Base-by-base conservation (phyloP, 92 coral and sea anemone species). In the Phenganax subtilis region DNA sequence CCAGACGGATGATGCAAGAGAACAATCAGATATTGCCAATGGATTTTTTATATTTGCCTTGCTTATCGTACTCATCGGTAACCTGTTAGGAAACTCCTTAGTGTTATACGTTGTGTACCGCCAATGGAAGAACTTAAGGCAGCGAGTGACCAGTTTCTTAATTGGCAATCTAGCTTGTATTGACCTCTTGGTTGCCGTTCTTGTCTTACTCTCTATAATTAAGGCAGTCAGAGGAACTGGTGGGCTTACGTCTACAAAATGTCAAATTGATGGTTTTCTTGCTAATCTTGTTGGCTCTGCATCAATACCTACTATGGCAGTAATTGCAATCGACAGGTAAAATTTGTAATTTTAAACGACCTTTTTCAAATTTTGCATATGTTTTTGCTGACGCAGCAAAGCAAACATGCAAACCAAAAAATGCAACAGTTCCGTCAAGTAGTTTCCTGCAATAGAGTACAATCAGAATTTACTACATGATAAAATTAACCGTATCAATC, bases 281-380 rank as follows among this genome's bases (percentile, higher is more conserved):
- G 89, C 89, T 87, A 87, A 89, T 86, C 75, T 85, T 54, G 88
- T 88, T 0, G 97, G 97, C 17, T 81, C 96, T 6, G 86, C 90
- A 16, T 90, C 97, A 2, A 91, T 92, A 53, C 91, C 91, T 6
- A 92, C 91, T 9, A 85, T 92, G 90, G 96, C 92, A 7, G 92
- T 84, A 12, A 92, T 92, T 6, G 86, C 94, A 59, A 80, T 92
- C 72, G 97, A 92, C 87, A 92, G 97, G 97, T 92, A 53, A 67
- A 15, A n/a, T 58, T 10, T 70, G 63, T 68, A 29, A 27, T 72
- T 71, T 52, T 59, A 0, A 17, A 25, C 4, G 80, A 51, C 44
- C 3, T n/a, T 28, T 20, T 15, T 53, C 7, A 37, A 14, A 70
- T 70, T 16, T 70, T 37, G 47, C 47, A 37, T 5, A 37, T 37